Base-by-base conservation (phyloP, 2,113 vertebrate genomes). In the Pluvialis apricaria region DNA sequence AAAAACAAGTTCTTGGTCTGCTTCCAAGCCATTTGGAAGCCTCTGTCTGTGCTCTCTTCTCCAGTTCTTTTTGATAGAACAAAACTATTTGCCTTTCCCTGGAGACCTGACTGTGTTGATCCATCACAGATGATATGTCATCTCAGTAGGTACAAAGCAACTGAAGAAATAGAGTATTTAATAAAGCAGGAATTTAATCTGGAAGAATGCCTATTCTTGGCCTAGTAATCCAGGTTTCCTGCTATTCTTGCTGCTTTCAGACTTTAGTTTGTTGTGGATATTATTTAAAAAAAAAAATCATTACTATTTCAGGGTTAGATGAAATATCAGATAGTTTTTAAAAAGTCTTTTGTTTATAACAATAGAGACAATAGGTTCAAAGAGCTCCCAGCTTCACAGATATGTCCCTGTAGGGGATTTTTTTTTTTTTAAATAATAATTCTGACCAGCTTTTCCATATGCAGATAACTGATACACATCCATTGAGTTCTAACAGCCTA, bases 231-330 rank as follows among this genome's bases (percentile, higher is more conserved):
- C 61, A 80, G 83, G 52, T 92, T 97, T 97, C 95, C 90, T 97
- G 88, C 72, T 88, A 92, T 96, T 97, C 82, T 96, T 96, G 24
- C 60, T 96, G 44, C 57, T 84, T 95, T 92, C 58, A 86, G 88
- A 49, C 57, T 90, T 68, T 0, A 28, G n/a, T 90, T 96, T 95
- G 78, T 91, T 75, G 64, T 91, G 70, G 62, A 79, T 80, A 65
- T 80, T 82, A 71, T 71, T 90, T 29, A 0, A 21, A 89, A 82
- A 94, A 84, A 94, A 84, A 92, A 95, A 91, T 88, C 54, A 61
- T 65, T 95, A 86, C 76, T 94, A 42, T 95, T 95, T 89, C 47
- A 40, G 90, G 71, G 44, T 78, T 92, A 93, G 87, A 90, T 82
- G 51, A 90, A 92, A 65, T 92, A 90, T 11, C 44, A 78, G 72